These are phyloP conservation scores for Bombus polaris DNA, from an alignment of 1,140 invertebrate genomes.

Conservation along the genomic window DNA sequence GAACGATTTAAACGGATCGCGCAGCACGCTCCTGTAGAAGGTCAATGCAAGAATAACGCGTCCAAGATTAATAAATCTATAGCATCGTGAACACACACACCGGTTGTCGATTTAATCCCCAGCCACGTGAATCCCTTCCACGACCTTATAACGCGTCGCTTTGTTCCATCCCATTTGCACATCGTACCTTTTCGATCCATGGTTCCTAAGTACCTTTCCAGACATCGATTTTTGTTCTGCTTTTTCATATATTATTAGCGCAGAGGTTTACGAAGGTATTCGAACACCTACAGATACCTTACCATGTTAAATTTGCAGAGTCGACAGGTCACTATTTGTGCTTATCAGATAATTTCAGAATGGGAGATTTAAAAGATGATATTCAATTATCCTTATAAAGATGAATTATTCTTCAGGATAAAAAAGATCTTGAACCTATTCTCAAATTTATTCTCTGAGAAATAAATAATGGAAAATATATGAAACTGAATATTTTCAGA, in stretches of 20 bases:
- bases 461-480: too few relatives aligned
- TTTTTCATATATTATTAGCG: neutral
- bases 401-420: too few relatives aligned
- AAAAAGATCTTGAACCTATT: too few relatives aligned
- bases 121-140: neutral
- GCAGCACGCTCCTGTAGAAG: slow-evolving; percentile 23
- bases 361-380: too few relatives aligned
- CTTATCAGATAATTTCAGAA: too few relatives aligned
- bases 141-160: slow-evolving; percentile 3
- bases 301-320: too few relatives aligned
- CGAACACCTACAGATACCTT: too few relatives aligned
- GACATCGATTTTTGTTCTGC: neutral
- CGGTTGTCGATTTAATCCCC: slow-evolving; percentile 25
- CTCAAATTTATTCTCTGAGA: too few relatives aligned
- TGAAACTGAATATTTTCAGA: too few relatives aligned
- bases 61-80: slow-evolving; percentile 39
- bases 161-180: slow-evolving; percentile 3
- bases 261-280: too few relatives aligned
- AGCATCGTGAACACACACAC: neutral
- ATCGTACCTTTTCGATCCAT: neutral
- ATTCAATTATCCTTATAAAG: too few relatives aligned
- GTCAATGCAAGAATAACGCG: slow-evolving; percentile 40
- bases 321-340: too few relatives aligned
- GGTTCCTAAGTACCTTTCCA: neutral
- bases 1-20: slow-evolving; percentile 6